Evolutionary conservation across 2,888 invertebrate genomes (phyloP).

Genomic region (Chesias legatella): DNA sequence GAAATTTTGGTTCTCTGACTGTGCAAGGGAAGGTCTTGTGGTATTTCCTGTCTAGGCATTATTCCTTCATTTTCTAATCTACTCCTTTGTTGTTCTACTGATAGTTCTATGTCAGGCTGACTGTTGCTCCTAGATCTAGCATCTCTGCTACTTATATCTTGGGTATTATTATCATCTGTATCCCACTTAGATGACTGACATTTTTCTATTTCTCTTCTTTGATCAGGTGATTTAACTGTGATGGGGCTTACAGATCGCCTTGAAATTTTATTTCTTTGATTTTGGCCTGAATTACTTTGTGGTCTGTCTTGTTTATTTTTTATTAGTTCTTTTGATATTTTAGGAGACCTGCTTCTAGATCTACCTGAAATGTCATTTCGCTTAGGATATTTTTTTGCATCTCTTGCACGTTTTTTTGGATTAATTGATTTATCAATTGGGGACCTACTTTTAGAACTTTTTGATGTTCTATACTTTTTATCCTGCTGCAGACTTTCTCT

Average conservation of each 20-base stretch:
- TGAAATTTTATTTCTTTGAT: no score
- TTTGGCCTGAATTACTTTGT: no score
- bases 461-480: neutral
- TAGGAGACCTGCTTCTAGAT: neutral
- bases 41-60: neutral
- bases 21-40: neutral
- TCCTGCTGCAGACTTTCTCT: no score
- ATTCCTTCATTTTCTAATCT: slow-evolving; percentile 1
- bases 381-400: neutral
- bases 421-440: slow-evolving; percentile 1
- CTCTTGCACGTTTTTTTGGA: neutral
- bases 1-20: slow-evolving; percentile 1
- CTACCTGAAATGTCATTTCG: neutral
- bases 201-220: slow-evolving; percentile 15
- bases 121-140: slow-evolving; percentile 33
- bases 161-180: slow-evolving; percentile 4
- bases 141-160: neutral
- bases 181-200: no score
- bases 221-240: no score
- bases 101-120: slow-evolving; percentile 8
- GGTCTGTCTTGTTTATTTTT: no score
- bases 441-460: slow-evolving; percentile 3
- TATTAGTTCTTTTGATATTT: neutral
- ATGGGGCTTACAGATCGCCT: no score
- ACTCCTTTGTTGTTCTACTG: slow-evolving; percentile 3